These are phyloP conservation scores for Todiramphus saurophagus DNA, from an alignment of 2,113 vertebrate species.

Conservation along the genomic window DNA sequence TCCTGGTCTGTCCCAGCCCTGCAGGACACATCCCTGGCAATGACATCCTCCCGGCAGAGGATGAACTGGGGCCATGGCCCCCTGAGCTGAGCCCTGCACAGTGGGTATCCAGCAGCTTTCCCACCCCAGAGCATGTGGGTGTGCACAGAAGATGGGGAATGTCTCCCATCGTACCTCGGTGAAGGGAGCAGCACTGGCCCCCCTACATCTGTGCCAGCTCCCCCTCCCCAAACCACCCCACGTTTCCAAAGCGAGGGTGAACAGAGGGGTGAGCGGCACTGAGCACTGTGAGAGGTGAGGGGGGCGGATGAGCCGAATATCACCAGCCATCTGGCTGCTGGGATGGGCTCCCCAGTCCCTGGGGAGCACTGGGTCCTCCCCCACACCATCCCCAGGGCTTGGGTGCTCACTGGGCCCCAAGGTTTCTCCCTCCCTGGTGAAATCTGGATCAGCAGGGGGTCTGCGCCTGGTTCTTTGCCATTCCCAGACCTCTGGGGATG, in stretches of 20 bases:
- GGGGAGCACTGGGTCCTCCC: neutral
- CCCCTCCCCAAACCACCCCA: neutral
- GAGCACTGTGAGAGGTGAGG: neutral
- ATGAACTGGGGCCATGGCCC: neutral
- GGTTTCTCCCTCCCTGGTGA: neutral
- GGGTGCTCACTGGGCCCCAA: fast-evolving
- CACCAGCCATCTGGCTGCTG: neutral
- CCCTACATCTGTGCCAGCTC: neutral
- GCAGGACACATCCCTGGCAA: neutral
- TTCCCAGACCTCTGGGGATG: too few species aligned
- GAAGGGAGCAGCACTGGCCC: neutral
- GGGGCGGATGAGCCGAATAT: fast-evolving
- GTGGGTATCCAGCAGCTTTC: neutral
- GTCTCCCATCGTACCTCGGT: fast-evolving
- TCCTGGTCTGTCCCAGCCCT: neutral
- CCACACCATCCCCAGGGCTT: neutral
- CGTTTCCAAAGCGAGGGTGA: neutral
- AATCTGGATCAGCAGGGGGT: neutral
- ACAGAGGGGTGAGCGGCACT: fast-evolving
- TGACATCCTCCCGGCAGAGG: neutral
- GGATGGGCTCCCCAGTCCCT: neutral
- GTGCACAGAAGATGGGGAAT: too few species aligned
- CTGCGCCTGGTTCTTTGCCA: neutral
- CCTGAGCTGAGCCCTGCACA: fast-evolving
- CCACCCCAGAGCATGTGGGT: fast-evolving